Evolutionary conservation across 2,797 vertebrate genomes (phyloP), one percentile per base, ranked within the genome.

Genomic region (Selene dorsalis): DNA sequence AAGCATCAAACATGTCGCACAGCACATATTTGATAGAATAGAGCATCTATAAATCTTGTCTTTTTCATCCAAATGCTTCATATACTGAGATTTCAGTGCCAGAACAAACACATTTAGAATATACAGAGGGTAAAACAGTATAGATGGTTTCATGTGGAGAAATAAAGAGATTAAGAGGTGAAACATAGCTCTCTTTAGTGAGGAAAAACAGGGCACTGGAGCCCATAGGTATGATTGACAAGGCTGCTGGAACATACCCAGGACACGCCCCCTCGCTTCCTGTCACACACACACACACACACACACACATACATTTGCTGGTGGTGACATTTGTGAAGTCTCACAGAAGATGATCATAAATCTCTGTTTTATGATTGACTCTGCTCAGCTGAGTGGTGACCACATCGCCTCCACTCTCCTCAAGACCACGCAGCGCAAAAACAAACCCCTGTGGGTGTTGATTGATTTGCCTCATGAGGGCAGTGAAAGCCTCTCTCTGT

Each of bases 381-480:
- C 72, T 38, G 70, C 52, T 76, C 77, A 81, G 77, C 80, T 50
- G 77, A 77, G 76, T 53, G 72, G 32, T 65, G 82, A 86, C 88
- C 68, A 20, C 66, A 6, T 35, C 30, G 69, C 77, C 59, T 84
- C 73, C 87, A 88, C 87, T 82, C 83, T 87, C 75, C 83, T 87
- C 75, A 84, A 80, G 73, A 66, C 58, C 6, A 0, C 0, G 4
- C 18, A 0, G 53, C 22, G 4, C 28, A 68, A 32, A 17, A 28
- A 56, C 6, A 41, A 41, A 7, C 65, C 81, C 80, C 75, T 2
- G 75, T 71, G 41, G 55, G 70, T 2, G 2, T 16, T 79, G 85
- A 87, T 74, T 89, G 85, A 88, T 90, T 75, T 32, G 82, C 24
- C 89, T 76, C 85, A 10, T 1, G 79, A 17, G 89, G 75, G 72